Percentiles rank a stretch among this genome's conserved stretches.
Evolutionary conservation across 2,888 invertebrate genomes (phyloP).

Genomic region (Vandiemenella viatica): DNA sequence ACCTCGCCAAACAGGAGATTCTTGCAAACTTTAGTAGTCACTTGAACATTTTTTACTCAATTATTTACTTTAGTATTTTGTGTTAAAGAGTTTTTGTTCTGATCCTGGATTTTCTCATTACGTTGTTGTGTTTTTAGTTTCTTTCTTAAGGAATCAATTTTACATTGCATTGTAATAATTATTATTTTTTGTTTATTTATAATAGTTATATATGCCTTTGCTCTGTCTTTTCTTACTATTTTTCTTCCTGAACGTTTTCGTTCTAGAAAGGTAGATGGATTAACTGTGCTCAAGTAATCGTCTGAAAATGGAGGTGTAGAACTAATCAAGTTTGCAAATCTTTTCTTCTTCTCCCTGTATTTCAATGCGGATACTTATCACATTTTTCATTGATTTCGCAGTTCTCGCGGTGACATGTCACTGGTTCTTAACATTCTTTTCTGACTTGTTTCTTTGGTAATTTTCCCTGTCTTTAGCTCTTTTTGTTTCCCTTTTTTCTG

Average conservation of each 20-base stretch:
- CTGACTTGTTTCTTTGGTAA: not conserved
- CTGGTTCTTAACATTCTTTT: not conserved
- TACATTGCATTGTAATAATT: not conserved
- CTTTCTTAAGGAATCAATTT: not conserved
- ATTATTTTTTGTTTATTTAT: not conserved
- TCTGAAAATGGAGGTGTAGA: not conserved
- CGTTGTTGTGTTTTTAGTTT: too few species aligned
- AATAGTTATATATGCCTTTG: not conserved
- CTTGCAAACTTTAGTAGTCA: not conserved
- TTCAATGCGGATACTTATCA: not conserved
- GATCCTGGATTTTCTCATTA: too few species aligned
- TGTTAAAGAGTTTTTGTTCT: too few species aligned
- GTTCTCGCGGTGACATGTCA: not conserved
- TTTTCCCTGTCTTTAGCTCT: not conserved
- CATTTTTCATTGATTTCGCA: not conserved
- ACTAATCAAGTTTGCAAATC: not conserved
- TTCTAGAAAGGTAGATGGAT: not conserved
- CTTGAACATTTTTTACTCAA: not conserved
- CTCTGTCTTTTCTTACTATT: not conserved
- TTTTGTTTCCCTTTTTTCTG: not conserved
- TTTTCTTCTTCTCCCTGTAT: not conserved
- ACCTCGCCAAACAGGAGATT: not conserved
- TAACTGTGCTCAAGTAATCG: not conserved
- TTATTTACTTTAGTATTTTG: not conserved
- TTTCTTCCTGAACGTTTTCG: not conserved